These are phyloP conservation scores for Drosophila seguyi DNA, from an alignment of 1,140 invertebrate species.

Conservation along the genomic window DNA sequence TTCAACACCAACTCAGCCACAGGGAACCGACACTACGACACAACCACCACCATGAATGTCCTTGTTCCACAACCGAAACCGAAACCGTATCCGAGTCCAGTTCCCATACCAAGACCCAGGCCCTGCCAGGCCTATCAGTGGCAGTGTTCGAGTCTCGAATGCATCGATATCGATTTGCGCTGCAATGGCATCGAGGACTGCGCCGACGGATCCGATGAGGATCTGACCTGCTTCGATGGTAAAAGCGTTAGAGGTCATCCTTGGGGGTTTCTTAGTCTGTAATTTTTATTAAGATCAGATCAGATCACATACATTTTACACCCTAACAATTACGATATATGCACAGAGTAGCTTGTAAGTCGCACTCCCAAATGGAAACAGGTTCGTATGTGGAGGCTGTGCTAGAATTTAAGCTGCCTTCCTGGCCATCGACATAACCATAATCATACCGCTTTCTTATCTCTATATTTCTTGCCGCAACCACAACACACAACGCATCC, in stretches of 20 bases:
- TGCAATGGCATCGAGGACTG: conserved; percentile 91
- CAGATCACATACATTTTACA: neutral
- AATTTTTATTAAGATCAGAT: neutral
- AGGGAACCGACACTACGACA: conserved; percentile 22
- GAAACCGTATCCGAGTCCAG: conserved; percentile 6
- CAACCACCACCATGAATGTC: conserved; percentile 12
- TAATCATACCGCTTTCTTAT: conserved; percentile 59
- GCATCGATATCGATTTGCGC: conserved; percentile 80
- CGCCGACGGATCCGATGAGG: conserved; percentile 90
- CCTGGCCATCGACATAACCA: conserved; percentile 10
- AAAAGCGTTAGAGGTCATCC: conserved; percentile 25
- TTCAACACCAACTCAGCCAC: conserved; percentile 9
- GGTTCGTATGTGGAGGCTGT: conserved; percentile 28
- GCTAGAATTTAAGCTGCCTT: conserved; percentile 9
- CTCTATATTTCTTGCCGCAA: conserved; percentile 56
- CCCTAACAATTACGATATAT: neutral
- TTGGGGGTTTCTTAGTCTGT: neutral
- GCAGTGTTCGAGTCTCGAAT: conserved; percentile 84
- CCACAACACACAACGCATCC: conserved; percentile 21
- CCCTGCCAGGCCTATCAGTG: conserved; percentile 76
- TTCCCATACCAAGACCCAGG: conserved; percentile 4
- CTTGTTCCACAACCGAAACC: conserved; percentile 6
- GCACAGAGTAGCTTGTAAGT: conserved; percentile 23
- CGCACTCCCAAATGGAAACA: conserved; percentile 1
- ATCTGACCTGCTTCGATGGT: conserved; percentile 52